Base-by-base conservation (phyloP, 1,140 invertebrate species). In the Drosophila sturtevanti region DNA sequence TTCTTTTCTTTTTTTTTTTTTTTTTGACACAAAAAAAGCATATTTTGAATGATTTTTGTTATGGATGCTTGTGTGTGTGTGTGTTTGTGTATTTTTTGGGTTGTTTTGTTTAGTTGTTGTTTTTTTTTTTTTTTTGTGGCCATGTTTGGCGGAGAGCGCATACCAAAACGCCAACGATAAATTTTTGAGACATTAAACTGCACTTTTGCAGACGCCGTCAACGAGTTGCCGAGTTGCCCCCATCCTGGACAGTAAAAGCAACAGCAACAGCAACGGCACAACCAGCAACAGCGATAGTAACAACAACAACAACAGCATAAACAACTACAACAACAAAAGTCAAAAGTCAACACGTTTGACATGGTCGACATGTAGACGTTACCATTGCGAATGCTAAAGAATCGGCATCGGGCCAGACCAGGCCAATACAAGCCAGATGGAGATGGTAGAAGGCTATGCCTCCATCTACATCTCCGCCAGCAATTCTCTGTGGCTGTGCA, bases 161-260 rank as follows among this genome's bases (percentile, higher is more conserved):
- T 87, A 84, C 84, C 84, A 31, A 89, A 89, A 77, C 75, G 85
- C 77, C 84, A 87, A 69, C 84, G 84, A 87, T 87, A 87, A 87
- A 87, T 87, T 84, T 79, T 89, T 89, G 79, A 87, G 84, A 87
- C 84, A 87, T 87, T 87, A 87, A 87, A 87, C 76, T 89, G 84
- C 84, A 87, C 84, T 87, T 89, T 87, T 75, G 75, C 79, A 74
- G 79, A 73, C 73, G 79, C 63, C 61, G 58, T 58, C 71, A 59
- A 41, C 75, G 41, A 48, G 41, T 68, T 44, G 51, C 48, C 22
- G 34, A 16, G 56, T 35, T 62, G 65, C 41, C 18, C 51, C 21
- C 7, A 21, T 68, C 14, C 22, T 52, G 64, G 14, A 38, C 14
- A n/a, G 11, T 21, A 18, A 24, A 5, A 14, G 41, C 16, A 44